These are phyloP conservation scores for Bucco capensis DNA, from an alignment of 2,113 vertebrate species.

Conservation along the genomic window DNA sequence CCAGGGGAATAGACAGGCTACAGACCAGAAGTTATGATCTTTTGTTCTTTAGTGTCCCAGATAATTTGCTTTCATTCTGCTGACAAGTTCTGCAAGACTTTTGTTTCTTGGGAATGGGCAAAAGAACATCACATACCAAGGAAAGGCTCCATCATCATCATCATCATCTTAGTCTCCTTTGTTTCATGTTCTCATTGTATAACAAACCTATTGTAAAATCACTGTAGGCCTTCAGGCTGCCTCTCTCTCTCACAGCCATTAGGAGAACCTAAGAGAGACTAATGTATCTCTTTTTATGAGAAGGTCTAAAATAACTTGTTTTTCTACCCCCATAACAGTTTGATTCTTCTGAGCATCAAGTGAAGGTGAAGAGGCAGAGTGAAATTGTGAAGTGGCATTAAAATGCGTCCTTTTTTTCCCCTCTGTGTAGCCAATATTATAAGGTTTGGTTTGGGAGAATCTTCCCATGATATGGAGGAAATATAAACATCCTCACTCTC, in stretches of 20 bases:
- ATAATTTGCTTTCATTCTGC: constrained; percentile 37
- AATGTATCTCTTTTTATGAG: not conserved
- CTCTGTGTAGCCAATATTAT: not conserved
- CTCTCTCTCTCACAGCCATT: not conserved
- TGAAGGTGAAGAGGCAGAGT: not conserved
- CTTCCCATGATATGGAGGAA: not conserved
- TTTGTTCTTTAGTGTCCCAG: constrained; percentile 30
- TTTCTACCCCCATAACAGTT: not conserved
- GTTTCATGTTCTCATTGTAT: not conserved
- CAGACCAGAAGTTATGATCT: constrained; percentile 11
- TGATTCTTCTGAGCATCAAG: not conserved
- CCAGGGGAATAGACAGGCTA: constrained; percentile 22
- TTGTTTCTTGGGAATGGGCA: constrained; percentile 35
- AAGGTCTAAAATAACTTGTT: not conserved
- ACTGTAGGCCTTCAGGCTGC: not conserved
- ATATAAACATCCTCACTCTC: not conserved
- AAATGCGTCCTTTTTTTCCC: not conserved
- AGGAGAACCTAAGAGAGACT: not conserved
- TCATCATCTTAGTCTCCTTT: not conserved
- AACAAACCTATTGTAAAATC: not conserved
- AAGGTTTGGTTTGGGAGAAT: not conserved
- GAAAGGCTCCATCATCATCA: constrained; percentile 25
- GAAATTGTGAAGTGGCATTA: not conserved
- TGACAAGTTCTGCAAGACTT: not conserved
- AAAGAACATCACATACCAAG: not conserved